Base-by-base conservation (phyloP, 2,888 invertebrate genomes). In the Galerucella pusilla region DNA sequence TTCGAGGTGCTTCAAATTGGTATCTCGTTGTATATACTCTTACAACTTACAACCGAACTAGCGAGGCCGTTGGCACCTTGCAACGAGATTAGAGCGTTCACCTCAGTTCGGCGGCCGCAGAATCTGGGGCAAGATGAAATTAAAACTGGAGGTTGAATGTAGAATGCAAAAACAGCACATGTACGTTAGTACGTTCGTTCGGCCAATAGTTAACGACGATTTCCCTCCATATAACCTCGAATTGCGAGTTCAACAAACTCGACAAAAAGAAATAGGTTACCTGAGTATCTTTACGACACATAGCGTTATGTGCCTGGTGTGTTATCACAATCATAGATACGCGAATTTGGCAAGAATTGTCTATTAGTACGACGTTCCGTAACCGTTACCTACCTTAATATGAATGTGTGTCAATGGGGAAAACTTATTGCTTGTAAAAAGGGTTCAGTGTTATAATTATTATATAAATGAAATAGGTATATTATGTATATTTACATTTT, bases 81-180 rank as follows among this genome's bases (percentile, higher is more conserved):
- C 83, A 83, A 84, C 86, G 89, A 90, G 90, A 88, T 89, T 90
- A 90, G 91, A 90, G 88, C 90, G 89, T 90, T 90, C 90, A 90
- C 90, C 90, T 89, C 86, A 75, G 74, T 81, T 80, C 83, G 82
- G 82, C 83, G 83, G 82, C 82, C 83, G 86, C 86, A 86, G 89
- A 90, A 91, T 90, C 90, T 90, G 89, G 90, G 90, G 90, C 91
- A 90, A 90, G 90, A 90, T 90, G 90, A 90, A 90, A 90, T 90
- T 90, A 90, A 81, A 82, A 89, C 89, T 89, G 85, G 86, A 87
- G 87, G 86, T 87, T 87, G 86, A 85, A 85, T 85, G 85, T 87
- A 87, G 86, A 85, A 85, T 85, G 85, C 86, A 85, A 86, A 85
- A 86, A 85, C 85, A 85, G 85, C 85, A 85, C 86, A 85, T 86